Evolutionary conservation across 2,888 invertebrate genomes (phyloP), one percentile per base, ranked within the genome.

Genomic region (Acronicta leporina): DNA sequence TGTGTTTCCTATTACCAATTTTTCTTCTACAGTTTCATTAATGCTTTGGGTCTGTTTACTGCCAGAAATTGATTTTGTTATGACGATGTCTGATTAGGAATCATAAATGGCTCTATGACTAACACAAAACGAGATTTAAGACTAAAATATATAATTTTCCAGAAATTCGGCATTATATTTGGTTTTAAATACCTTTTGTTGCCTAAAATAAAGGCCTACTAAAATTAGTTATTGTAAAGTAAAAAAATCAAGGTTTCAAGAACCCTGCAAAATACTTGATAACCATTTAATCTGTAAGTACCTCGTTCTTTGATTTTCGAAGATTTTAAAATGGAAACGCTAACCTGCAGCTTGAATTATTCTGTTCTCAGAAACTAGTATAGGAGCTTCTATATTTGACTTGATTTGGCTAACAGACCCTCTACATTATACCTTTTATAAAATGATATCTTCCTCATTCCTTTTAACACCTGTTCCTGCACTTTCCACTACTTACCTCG

Each of bases 31-130:
- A n/a, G 2, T 41, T 16, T 16, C 27, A 33, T 8, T 47, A 44
- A 68, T 69, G 50, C 63, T 63, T 15, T 51, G 53, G 68, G 69
- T 51, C 57, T 63, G n/a, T 40, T 38, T 38, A 38, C 13, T n/a
- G 20, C 20, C 20, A 20, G 2, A 20, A 3, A 20, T 20, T 27
- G 27, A 27, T 27, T 27, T 4, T 27, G 27, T 27, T 7, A 6
- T 27, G 7, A n/a, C 7, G 13, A n/a, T 38, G 7, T 38, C 38
- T 35, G 2, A 5, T n/a, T 13, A 35, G 13, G 9, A 30, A 30
- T 2, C 30, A 13, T 38, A 9, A 1, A 43, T 25, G 13, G 2
- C 13, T 11, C 30, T n/a, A n/a, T 14, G 14, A 15, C 0, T n/a
- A 35, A 13, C 35, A 2, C 13, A 5, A 5, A 13, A 35, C 13